phyloP scores from a whole-genome alignment of 2,113 vertebrate genomes.

The Atlantisia rogersi region DNA sequence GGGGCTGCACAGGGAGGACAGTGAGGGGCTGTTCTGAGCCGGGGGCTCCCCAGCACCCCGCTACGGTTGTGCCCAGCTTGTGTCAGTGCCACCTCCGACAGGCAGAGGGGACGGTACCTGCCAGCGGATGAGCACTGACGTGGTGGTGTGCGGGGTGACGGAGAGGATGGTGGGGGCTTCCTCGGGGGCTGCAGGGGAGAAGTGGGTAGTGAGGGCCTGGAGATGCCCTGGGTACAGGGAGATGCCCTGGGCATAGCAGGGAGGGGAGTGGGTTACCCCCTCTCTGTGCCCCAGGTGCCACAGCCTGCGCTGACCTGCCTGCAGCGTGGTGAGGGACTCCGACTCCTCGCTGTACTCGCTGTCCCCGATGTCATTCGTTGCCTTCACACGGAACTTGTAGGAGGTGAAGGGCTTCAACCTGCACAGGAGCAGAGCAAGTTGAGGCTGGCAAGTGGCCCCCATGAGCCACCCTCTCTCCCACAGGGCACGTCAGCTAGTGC shows the following conservation, averaged over 20 bases:
- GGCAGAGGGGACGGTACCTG: conserved; percentile 76
- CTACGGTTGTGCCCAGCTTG: accelerated
- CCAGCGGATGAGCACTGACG: conserved; percentile 94
- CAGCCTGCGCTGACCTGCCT: conserved; percentile 84
- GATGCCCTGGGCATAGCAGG: neutral
- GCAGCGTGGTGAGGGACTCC: conserved; percentile 93
- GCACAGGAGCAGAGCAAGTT: neutral
- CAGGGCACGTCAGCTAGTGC: accelerated
- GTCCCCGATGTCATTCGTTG: conserved; percentile 97
- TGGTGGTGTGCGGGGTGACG: conserved; percentile 93
- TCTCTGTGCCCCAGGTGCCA: neutral
- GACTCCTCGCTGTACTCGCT: conserved; percentile 96
- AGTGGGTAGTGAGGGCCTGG: neutral
- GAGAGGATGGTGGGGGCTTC: conserved; percentile 89
- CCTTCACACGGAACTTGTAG: conserved; percentile 96
- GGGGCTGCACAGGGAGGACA: conserved; percentile 73
- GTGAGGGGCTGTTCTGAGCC: neutral
- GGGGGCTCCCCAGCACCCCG: accelerated
- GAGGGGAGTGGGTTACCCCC: no score
- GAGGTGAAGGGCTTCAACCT: conserved; percentile 98
- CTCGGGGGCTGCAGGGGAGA: conserved; percentile 82
- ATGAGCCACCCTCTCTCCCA: accelerated
- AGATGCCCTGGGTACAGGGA: neutral
- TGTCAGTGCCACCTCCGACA: neutral
- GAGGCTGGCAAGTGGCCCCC: accelerated